Base-by-base conservation (phyloP, 1,140 invertebrate genomes). In the Euwallacea similis region DNA sequence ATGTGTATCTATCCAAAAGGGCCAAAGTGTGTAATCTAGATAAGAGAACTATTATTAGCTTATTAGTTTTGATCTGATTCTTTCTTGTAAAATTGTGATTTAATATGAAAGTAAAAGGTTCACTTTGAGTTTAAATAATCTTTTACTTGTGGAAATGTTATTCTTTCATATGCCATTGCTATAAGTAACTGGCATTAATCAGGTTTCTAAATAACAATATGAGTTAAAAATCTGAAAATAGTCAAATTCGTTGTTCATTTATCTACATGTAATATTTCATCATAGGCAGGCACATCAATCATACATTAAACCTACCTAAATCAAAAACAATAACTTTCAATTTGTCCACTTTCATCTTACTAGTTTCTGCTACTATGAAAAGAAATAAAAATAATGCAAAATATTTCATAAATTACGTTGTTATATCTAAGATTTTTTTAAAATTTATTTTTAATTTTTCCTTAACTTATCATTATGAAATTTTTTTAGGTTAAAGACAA, bases 21-120 rank as follows among this genome's bases (percentile, higher is more conserved):
- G 90, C 90, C 90, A 92, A 47, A 92, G 78, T 4, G 90, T 92
- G 76, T 90, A 91, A 86, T 92, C 90, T 92, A 86, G 61, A 43
- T 53, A 33, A 59, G 74, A 72, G 67, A 75, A 61, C 8, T 56
- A 6, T 56, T 15, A 56, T 15, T 9, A 15, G 9, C 2, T 56
- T 15, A 56, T 56, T 11, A 50, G 46, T 50, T 13, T 6, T 11
- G 46, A 33, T 33, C 46, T 11, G 46, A 33, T 33, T 33, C 21
- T 33, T 33, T 33, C 21, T 33, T 33, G 21, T 1, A 33, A 33
- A 4, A 33, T 33, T 33, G 1, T 33, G 21, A 33, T 4, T 33
- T 33, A 33, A 33, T 33, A 33, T 33, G 4, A 33, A 33, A 33
- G 21, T 33, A 2, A 4, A 33, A 33, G 21, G 1, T 33, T 33